phyloP scores from a whole-genome alignment of 1,140 invertebrate genomes.

The Diorhabda sublineata region DNA sequence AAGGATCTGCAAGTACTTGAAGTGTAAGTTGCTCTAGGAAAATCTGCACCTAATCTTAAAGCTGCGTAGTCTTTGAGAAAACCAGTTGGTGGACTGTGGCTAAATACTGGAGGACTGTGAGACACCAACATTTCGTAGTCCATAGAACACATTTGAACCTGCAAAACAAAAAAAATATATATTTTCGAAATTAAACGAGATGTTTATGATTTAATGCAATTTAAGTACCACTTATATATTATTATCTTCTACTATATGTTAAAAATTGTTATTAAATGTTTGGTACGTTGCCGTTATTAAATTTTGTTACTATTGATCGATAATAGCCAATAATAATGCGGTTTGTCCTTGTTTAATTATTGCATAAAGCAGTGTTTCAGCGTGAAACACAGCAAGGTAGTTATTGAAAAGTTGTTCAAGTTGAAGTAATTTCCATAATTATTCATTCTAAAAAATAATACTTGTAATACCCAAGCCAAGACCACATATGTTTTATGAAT shows the following conservation, averaged over 20 bases:
- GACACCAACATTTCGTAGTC: slow-evolving; percentile 57
- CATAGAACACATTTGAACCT: slow-evolving; percentile 31
- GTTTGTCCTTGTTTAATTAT: not conserved
- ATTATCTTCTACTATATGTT: not conserved
- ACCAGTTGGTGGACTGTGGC: slow-evolving; percentile 57
- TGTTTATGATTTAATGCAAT: not conserved
- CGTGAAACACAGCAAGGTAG: not conserved
- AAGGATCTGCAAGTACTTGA: slow-evolving; percentile 41
- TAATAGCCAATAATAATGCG: not conserved
- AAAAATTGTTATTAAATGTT: not conserved
- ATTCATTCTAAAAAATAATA: not conserved
- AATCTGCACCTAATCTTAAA: slow-evolving; percentile 42
- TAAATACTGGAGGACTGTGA: slow-evolving; percentile 66
- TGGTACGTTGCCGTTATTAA: not conserved
- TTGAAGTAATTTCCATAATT: not conserved
- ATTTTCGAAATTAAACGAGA: not conserved
- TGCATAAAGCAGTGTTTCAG: not conserved
- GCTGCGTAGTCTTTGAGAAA: slow-evolving; percentile 45
- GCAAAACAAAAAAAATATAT: slow-evolving; percentile 13
- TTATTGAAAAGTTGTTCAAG: not conserved
- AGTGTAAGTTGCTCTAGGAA: slow-evolving; percentile 33
- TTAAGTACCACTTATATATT: not conserved
- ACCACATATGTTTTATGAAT: too few relatives aligned
- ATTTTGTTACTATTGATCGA: not conserved
- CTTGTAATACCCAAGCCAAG: not conserved